A percentile compares a stretch with the other conserved stretches of the same genome.
Evolutionary conservation across 2,888 invertebrate species (phyloP).

Genomic region (Plusia festucae): DNA sequence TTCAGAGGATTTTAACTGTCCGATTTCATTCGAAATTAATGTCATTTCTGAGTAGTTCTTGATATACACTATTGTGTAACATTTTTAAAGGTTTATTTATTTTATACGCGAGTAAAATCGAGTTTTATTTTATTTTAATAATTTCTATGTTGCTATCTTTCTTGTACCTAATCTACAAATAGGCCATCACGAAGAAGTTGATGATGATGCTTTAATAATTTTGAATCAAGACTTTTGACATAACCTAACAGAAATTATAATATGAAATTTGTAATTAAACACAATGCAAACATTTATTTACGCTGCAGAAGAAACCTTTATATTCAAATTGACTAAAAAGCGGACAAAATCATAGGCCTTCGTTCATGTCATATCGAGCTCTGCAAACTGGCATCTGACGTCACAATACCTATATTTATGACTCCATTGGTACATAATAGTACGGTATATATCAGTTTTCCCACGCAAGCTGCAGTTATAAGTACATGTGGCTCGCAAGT

Average conservation of each 20-base stretch:
- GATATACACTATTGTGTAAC: neutral
- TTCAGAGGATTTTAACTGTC: constrained; percentile 3
- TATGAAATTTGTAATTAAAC: too few relatives aligned
- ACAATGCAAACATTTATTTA: too few relatives aligned
- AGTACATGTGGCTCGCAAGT: constrained; percentile 32
- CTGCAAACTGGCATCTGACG: constrained; percentile 8
- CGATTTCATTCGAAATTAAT: neutral
- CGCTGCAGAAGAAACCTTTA: too few relatives aligned
- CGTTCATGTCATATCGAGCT: neutral
- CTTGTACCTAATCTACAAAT: too few relatives aligned
- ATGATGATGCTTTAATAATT: too few relatives aligned
- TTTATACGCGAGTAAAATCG: too few relatives aligned
- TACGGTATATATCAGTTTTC: constrained; percentile 25
- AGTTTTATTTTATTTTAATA: too few relatives aligned
- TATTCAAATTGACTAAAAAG: neutral
- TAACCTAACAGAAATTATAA: too few relatives aligned
- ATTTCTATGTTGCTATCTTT: too few relatives aligned
- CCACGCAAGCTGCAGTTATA: constrained; percentile 42
- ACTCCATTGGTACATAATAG: neutral
- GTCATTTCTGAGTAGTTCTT: neutral
- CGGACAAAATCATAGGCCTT: neutral
- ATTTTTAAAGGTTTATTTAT: neutral
- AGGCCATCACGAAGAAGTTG: too few relatives aligned
- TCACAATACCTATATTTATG: constrained; percentile 9
- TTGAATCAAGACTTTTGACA: too few relatives aligned